Percentiles rank a stretch among this genome's conserved stretches.
Evolutionary conservation across 2,888 invertebrate genomes (phyloP).

Genomic region (Busseola fusca): DNA sequence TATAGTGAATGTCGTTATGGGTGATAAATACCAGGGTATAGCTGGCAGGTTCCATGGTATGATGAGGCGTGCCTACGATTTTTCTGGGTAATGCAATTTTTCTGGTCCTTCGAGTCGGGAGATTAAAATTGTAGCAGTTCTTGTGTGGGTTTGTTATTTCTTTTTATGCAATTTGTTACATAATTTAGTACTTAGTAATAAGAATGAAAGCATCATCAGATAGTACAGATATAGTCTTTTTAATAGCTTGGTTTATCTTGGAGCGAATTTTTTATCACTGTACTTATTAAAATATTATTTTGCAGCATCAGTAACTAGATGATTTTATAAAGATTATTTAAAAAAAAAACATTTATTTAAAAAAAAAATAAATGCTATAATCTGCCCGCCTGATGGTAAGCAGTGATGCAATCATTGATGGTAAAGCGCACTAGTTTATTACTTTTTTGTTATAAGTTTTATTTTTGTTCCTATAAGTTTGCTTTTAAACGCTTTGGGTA

Average conservation of each 20-base stretch:
- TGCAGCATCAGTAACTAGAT: not conserved
- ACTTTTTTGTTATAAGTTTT: too few relatives aligned
- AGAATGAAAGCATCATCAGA: constrained; percentile 12
- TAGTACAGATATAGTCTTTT: not conserved
- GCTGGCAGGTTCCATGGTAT: constrained; percentile 33
- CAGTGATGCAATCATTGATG: too few relatives aligned
- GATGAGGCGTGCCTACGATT: constrained; percentile 47
- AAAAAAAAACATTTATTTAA: too few relatives aligned
- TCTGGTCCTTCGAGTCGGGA: constrained; percentile 24
- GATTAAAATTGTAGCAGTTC: constrained; percentile 54
- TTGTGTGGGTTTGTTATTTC: constrained; percentile 24
- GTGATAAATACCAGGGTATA: constrained; percentile 58
- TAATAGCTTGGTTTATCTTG: not conserved
- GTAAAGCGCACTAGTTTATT: too few relatives aligned
- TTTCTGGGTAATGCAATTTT: constrained; percentile 47
- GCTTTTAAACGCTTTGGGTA: not conserved
- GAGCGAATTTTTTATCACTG: not conserved
- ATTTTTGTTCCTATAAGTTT: not conserved
- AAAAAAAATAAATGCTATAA: too few relatives aligned
- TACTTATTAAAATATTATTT: not conserved
- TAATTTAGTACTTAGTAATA: constrained; percentile 17
- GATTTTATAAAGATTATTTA: not conserved
- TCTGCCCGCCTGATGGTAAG: too few relatives aligned
- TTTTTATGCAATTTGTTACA: constrained; percentile 18
- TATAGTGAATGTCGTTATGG: constrained; percentile 46